Evolutionary conservation across 2,797 vertebrate genomes (phyloP), one percentile per base, ranked within the genome.

Genomic region (Galagoides demidoff): DNA sequence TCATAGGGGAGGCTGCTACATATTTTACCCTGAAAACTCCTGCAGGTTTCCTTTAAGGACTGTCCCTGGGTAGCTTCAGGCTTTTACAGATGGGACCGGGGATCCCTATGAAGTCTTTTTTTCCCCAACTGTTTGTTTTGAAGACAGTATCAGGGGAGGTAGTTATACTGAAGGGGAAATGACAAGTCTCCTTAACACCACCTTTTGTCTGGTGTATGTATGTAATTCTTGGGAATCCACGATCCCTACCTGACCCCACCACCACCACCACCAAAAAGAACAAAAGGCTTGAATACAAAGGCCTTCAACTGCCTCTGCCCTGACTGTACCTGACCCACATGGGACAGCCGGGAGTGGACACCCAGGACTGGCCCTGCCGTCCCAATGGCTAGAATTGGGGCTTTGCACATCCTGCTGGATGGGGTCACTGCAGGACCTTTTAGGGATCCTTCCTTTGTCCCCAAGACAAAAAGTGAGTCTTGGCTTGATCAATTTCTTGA

Each of bases 351-450:
- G 14, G 27, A 19, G 25, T n/a, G 2, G 55, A 78, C 23, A 25
- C 43, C 29, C 23, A 23, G 7, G 2, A 13, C 19, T 17, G 22
- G 23, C 52, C 25, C 64, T 19, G 45, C 25, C 3, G 10, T 64
- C 25, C 2, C 16, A 2, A 13, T 10, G 29, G 64, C 85, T 27
- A 13, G 66, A 86, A 27, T 0, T 5, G 23, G 4, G 39, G 59
- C 11, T 1, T 1, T 0, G 0, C 43, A 45, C 27, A 6, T 23
- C 4, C 3, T 13, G 19, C 61, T 37, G n/a, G 68, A 49, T 43
- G 25, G 23, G 19, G 7, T 64, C 9, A 11, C 8, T 4, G 9
- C 3, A 29, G 37, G 23, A 31, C 45, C 37, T 39, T 49, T 23
- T 73, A 39, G 3, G 1, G 66, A 66, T 19, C 7, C 12, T 70